phyloP scores from a whole-genome alignment of 2,797 vertebrate species.

The Novumbra hubbsi region DNA sequence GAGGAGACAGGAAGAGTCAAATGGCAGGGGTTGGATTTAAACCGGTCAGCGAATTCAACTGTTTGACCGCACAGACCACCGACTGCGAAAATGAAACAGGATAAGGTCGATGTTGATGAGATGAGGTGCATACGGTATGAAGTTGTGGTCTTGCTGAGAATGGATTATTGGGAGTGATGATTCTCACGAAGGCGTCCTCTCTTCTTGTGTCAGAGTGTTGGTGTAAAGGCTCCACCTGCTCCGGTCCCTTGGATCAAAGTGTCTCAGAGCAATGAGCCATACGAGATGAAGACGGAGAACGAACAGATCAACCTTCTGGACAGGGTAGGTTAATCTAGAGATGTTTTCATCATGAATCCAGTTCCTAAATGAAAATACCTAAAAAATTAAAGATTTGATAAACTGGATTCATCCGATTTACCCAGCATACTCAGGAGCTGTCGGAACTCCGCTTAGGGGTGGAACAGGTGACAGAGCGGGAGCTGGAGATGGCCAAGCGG shows the following conservation, averaged over 20 bases:
- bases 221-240: conserved; percentile 53
- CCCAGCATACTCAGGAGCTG: conserved; percentile 75
- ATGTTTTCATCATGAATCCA: neutral
- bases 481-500: conserved; percentile 77
- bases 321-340: conserved; percentile 53
- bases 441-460: conserved; percentile 76
- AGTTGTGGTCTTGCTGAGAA: neutral
- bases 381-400: neutral
- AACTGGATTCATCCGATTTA: neutral
- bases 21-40: no score
- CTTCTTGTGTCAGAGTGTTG: conserved; percentile 44
- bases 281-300: conserved; percentile 52
- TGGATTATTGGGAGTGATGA: neutral
- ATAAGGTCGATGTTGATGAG: no score
- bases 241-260: conserved; percentile 75
- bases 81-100: no score
- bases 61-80: no score
- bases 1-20: no score
- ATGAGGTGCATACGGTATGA: no score
- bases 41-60: no score
- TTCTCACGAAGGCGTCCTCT: no score
- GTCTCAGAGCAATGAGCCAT: conserved; percentile 51
- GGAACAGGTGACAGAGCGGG: conserved; percentile 77
- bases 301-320: conserved; percentile 68
- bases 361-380: neutral